Base-by-base conservation (phyloP, 2,797 vertebrate species). In the Glossophaga mutica region DNA sequence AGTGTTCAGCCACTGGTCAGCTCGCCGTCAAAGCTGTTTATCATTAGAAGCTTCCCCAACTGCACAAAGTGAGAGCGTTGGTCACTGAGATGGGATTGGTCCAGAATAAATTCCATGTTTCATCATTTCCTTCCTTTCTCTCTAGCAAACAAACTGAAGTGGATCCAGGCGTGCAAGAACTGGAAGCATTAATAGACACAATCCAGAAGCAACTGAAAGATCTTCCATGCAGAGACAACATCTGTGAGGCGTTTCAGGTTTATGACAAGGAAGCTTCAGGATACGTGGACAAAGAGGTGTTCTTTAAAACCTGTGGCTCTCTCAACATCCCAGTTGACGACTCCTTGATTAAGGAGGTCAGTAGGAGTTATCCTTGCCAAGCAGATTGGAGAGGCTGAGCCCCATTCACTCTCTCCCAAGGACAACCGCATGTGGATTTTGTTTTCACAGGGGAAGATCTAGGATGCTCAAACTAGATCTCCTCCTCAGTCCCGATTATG, bases 321-420 rank as follows among this genome's bases (percentile, higher is more conserved):
- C 90, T 98, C 67, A 93, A 96, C 0, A n/a, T 99, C n/a, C 98
- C 98, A 0, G 77, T 96, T n/a, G 97, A 97, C 1, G 48, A 97
- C 2, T 89, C 88, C 4, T 88, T 97, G 81, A 94, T 98, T 82
- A 98, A 97, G 79, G 98, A 98, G 98, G 98, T 98, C 50, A 98
- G 98, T 92, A 77, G 29, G 83, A 57, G 19, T 48, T 55, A 19
- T 34, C 50, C 29, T 37, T 42, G 19, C 8, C 26, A 50, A 50
- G 67, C 39, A 18, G 26, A 48, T 1, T 57, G 34, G 0, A 6
- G 22, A 86, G 32, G 46, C 65, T 12, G 39, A 39, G 39, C n/a
- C 34, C 24, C 1, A 0, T 29, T 55, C 8, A 46, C 77, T 90
- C 7, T n/a, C 59, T 94, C 24, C 84, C 52, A 46, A 83, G 93